Conservation (phyloP, 2,888 invertebrate genomes). For the Ashinkailepas kermadecensis region DNA sequence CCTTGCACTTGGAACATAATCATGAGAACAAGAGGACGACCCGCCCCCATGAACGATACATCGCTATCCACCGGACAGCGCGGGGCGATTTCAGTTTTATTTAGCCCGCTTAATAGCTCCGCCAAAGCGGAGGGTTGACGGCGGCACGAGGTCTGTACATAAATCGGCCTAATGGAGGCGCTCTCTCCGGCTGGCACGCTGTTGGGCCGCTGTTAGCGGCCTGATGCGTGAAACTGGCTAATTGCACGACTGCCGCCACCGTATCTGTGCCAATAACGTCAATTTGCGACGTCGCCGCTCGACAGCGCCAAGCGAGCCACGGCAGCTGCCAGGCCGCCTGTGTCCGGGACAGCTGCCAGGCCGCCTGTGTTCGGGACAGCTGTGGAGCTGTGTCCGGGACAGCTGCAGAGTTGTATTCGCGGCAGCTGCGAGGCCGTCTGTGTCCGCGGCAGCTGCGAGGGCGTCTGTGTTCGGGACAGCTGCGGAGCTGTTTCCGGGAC, state of each 20-base stretch:
- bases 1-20: no score
- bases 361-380: neutral
- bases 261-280: neutral
- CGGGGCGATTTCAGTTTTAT: neutral
- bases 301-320: no score
- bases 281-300: neutral
- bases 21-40: no score
- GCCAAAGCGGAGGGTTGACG: neutral
- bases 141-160: neutral
- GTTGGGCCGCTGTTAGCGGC: neutral
- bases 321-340: no score
- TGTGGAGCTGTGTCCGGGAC: no score
- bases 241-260: neutral
- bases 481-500: no score
- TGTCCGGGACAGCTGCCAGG: neutral
- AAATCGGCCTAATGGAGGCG: neutral
- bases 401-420: no score
- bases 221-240: constrained; percentile 4
- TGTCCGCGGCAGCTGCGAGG: no score
- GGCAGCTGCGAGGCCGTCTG: no score
- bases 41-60: no score
- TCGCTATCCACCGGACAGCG: no score
- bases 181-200: neutral
- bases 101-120: neutral
- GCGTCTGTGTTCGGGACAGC: no score